phyloP scores from a whole-genome alignment of 2,113 vertebrate species.

The Psittacula cyanocephala region DNA sequence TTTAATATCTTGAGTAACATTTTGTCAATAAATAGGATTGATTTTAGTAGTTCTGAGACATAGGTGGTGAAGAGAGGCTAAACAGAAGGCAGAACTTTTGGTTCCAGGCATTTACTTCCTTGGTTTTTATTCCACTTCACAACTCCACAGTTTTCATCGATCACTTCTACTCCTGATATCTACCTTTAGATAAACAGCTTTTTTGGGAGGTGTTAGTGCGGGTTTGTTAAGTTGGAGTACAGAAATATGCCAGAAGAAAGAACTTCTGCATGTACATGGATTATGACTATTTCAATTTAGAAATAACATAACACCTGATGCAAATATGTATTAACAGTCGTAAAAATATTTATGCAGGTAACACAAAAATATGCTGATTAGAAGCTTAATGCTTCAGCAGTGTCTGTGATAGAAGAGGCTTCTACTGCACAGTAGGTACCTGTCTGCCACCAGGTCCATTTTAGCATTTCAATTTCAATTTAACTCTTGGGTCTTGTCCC shows the following conservation, averaged over 20 bases:
- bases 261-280: not conserved
- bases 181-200: not conserved
- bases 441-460: not conserved
- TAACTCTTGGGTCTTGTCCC: not conserved
- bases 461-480: not conserved
- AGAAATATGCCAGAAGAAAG: not conserved
- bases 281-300: not conserved
- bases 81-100: not conserved
- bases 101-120: not conserved
- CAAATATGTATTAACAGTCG: not conserved
- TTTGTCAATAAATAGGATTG: not conserved
- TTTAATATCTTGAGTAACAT: not conserved
- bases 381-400: not conserved
- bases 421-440: not conserved
- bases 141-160: not conserved
- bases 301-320: not conserved
- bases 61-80: not conserved
- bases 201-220: fast-evolving
- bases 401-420: not conserved
- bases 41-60: not conserved
- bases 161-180: not conserved
- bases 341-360: conserved; percentile 1
- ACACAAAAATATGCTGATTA: not conserved
- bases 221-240: not conserved
- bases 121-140: not conserved